A percentile compares a stretch with the other conserved stretches of the same genome.
Conservation (phyloP, 2,797 vertebrate species). For the Darevskia mixta region DNA sequence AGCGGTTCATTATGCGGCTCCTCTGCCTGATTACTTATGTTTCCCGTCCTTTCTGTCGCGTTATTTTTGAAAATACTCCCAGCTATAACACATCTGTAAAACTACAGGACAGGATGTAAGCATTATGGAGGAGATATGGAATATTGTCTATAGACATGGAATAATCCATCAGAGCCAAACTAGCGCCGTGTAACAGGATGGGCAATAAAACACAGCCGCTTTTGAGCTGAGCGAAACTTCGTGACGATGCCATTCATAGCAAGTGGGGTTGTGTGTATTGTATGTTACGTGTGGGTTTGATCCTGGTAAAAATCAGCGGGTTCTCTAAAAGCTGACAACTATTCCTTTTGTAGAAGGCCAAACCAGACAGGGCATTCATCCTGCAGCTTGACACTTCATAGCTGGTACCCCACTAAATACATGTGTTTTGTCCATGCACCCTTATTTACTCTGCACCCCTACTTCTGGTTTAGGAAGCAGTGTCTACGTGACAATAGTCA, state of each 20-base stretch:
- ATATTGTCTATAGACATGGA: slow-evolving; percentile 33
- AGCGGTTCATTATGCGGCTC: slow-evolving; percentile 61
- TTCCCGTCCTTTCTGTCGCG: slow-evolving; percentile 54
- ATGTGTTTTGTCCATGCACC: no score
- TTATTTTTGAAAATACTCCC: slow-evolving; percentile 31
- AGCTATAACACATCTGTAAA: slow-evolving; percentile 42
- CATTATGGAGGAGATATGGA: slow-evolving; percentile 33
- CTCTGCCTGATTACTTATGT: slow-evolving; percentile 47
- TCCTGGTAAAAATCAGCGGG: slow-evolving; percentile 23
- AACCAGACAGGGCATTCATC: no score
- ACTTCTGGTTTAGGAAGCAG: no score
- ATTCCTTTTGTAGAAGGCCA: no score
- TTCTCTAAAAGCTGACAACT: slow-evolving; percentile 25
- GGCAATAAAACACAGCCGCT: slow-evolving; percentile 35
- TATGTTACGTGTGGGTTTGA: slow-evolving; percentile 33
- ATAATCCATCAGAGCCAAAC: slow-evolving; percentile 26
- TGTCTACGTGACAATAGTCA: no score
- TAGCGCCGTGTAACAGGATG: slow-evolving; percentile 39
- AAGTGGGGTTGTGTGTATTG: not conserved
- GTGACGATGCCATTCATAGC: fast-evolving
- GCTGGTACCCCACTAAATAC: no score
- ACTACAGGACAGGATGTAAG: slow-evolving; percentile 27
- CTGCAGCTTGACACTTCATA: no score
- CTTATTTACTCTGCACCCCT: no score
- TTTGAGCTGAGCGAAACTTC: slow-evolving; percentile 7